Evolutionary conservation across 2,888 invertebrate species (phyloP).

Genomic region (Drosophila parthenogenetica): DNA sequence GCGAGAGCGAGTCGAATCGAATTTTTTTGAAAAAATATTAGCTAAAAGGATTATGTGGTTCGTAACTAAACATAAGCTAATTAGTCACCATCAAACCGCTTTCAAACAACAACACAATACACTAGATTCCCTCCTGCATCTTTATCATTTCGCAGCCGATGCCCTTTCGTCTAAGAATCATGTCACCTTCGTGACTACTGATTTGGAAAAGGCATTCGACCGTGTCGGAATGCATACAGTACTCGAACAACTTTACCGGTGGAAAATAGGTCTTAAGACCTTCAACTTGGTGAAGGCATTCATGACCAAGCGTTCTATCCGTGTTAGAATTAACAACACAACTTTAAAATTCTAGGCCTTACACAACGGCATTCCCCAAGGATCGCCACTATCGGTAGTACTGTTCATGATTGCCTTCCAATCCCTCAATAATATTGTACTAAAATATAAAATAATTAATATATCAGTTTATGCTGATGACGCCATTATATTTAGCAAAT

Average conservation of each 20-base stretch:
- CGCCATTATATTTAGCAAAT: constrained; percentile 25
- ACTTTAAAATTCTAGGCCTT: constrained; percentile 21
- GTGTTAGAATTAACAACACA: constrained; percentile 30
- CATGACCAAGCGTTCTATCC: constrained; percentile 29
- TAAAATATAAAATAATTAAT: constrained; percentile 25
- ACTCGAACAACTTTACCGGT: constrained; percentile 20
- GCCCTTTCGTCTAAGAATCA: constrained; percentile 23
- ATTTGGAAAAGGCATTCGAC: constrained; percentile 42
- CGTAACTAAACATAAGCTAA: no score
- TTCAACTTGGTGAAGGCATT: constrained; percentile 31
- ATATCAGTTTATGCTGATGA: constrained; percentile 8
- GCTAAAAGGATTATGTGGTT: no score
- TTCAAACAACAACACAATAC: constrained; percentile 1
- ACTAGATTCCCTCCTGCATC: background rate
- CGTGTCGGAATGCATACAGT: constrained; percentile 30
- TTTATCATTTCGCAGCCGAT: background rate
- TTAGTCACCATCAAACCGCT: background rate
- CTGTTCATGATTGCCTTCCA: no score
- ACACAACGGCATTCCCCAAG: constrained; percentile 32
- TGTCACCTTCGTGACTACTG: constrained; percentile 31
- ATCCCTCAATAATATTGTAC: constrained; percentile 29
- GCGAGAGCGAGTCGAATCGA: no score
- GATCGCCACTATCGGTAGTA: no score
- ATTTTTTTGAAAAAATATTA: no score
- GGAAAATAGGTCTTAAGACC: constrained; percentile 37